Evolutionary conservation across 2,888 invertebrate species (phyloP), one percentile per base, ranked within the genome.

Genomic region (Athrips mouffetella): DNA sequence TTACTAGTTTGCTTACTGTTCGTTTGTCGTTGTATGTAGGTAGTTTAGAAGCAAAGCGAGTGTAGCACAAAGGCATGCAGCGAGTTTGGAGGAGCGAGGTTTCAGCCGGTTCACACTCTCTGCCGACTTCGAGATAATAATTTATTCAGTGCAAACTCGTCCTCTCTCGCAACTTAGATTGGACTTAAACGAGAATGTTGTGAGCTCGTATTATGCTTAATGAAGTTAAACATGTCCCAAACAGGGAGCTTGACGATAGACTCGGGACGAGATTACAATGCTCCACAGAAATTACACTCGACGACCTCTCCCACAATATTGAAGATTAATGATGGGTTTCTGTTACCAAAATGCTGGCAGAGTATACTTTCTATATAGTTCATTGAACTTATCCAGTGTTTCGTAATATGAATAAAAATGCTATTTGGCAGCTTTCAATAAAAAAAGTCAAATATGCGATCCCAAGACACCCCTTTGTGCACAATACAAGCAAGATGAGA

Each of bases 121-220:
- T 73, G 80, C 63, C 69, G 73, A 69, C 75, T 74, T 77, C 73
- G 65, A 76, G 77, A 84, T 84, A 78, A 81, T 85, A 86, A 88
- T 87, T 87, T 87, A 87, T 88, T 87, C 82, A 87, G 80, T 77
- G 79, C 77, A 83, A 85, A 84, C 78, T 81, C 75, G 73, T 75
- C 75, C 72, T 72, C 73, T 65, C 72, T 65, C 76, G 65, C 72
- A 86, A 86, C 86, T 88, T 88, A 87, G 84, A 88, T 88, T 88
- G 85, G 82, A 84, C 85, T 87, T 88, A 86, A 88, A 85, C 81
- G 85, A 86, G 85, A 80, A 85, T 78, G 81, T 80, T 78, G 79
- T 73, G 73, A 79, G 72, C 80, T 69, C 58, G 78, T 82, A 84
- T 84, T 82, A 84, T 82, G 80, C 77, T 79, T 85, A 86, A 87